A percentile compares a stretch with the other conserved stretches of the same genome.
These are phyloP conservation scores for Drosophila emarginata DNA, from an alignment of 2,888 invertebrate species.

Conservation along the genomic window DNA sequence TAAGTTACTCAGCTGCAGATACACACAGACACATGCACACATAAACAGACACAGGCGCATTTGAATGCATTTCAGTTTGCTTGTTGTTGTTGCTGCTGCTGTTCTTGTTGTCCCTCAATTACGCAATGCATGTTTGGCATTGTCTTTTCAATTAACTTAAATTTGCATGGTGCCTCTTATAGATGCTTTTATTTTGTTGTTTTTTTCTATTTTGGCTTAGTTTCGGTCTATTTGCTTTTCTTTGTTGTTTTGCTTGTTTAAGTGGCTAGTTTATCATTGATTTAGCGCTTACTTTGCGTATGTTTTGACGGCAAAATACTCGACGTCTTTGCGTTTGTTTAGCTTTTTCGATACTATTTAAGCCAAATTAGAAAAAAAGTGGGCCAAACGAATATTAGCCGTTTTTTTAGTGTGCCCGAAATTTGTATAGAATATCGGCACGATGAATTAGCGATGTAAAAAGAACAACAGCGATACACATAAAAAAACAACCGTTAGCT, in stretches of 20 bases:
- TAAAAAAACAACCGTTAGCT: neutral
- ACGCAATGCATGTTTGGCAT: slow-evolving; percentile 61
- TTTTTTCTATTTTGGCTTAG: neutral
- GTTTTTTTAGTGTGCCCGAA: slow-evolving; percentile 12
- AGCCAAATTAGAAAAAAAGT: slow-evolving; percentile 8
- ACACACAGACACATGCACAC: slow-evolving; percentile 24
- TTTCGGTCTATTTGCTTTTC: neutral
- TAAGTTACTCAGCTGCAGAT: slow-evolving; percentile 46
- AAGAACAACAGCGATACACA: too few relatives aligned
- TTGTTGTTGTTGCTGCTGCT: slow-evolving; percentile 33
- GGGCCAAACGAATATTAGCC: slow-evolving; percentile 5
- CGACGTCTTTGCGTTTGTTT: slow-evolving; percentile 59
- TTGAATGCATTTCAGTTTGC: slow-evolving; percentile 50
- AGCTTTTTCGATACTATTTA: slow-evolving; percentile 49
- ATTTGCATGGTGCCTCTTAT: neutral
- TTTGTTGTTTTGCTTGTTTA: neutral
- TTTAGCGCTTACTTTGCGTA: slow-evolving; percentile 54
- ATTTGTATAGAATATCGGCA: too few relatives aligned
- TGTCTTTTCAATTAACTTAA: slow-evolving; percentile 13
- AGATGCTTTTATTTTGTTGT: neutral
- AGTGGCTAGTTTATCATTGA: slow-evolving; percentile 12
- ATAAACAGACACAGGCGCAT: slow-evolving; percentile 37
- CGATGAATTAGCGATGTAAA: neutral
- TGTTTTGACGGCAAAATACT: slow-evolving; percentile 36
- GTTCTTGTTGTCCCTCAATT: slow-evolving; percentile 47